Evolutionary conservation across 2,113 vertebrate species (phyloP).

Genomic region (Cephalopholis sonnerati): DNA sequence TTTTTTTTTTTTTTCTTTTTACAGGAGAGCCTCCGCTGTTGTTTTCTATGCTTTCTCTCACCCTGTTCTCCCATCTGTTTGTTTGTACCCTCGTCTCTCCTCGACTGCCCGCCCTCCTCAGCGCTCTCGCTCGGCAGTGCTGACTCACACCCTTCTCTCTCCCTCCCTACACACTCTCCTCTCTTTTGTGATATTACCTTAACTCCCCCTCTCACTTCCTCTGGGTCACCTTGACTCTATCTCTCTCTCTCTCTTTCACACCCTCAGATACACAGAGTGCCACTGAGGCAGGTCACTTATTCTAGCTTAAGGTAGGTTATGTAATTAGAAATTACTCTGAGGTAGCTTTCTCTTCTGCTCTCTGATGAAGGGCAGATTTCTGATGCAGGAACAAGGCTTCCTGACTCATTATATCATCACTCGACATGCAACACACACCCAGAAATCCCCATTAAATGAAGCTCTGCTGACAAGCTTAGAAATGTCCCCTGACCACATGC

Average conservation of each 20-base stretch:
- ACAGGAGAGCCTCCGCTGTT: conserved; percentile 7
- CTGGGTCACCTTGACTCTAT: conserved; percentile 60
- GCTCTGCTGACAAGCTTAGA: conserved; percentile 21
- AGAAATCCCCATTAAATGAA: conserved; percentile 34
- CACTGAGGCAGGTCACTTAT: conserved; percentile 27
- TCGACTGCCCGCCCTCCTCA: conserved; percentile 7
- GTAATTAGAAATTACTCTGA: conserved; percentile 40
- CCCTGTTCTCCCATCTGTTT: conserved; percentile 59
- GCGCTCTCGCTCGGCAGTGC: conserved; percentile 27
- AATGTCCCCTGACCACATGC: background rate
- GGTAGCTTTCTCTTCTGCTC: conserved; percentile 25
- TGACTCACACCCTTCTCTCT: conserved; percentile 47
- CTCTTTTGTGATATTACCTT: conserved; percentile 38
- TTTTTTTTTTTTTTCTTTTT: conserved; percentile 31
- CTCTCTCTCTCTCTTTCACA: conserved; percentile 24
- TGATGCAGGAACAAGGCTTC: conserved; percentile 32
- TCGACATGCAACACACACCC: conserved; percentile 19
- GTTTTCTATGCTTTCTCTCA: conserved; percentile 42
- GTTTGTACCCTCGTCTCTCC: conserved; percentile 39
- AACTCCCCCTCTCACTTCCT: conserved; percentile 26
- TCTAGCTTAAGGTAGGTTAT: conserved; percentile 36
- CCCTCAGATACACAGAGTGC: conserved; percentile 25
- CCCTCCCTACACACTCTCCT: conserved; percentile 8
- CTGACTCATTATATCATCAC: conserved; percentile 60
- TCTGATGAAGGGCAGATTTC: conserved; percentile 49